Evolutionary conservation across 2,113 vertebrate genomes (phyloP), one percentile per base, ranked within the genome.

Genomic region (Ctenodactylus gundi): DNA sequence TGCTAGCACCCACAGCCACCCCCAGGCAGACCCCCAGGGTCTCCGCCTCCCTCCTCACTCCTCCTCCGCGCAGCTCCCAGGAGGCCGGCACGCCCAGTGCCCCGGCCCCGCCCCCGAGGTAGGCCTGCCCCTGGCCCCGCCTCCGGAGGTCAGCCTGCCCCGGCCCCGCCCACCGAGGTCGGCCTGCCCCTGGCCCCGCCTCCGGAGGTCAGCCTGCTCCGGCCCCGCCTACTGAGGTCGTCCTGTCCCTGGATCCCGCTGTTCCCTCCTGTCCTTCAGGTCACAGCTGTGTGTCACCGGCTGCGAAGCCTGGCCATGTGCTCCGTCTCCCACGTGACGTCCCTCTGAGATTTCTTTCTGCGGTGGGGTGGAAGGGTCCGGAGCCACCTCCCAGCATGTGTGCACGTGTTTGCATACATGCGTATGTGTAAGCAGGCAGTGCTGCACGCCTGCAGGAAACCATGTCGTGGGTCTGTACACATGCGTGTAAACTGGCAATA

Each of bases 331-430:
- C 70, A 46, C 39, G 14, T 1, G 14, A 13, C 23, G 27, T 14
- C 17, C 13, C 6, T 1, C 27, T 44, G 2, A 2, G 41, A 11
- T 14, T 27, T 27, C 27, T 31, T n/a, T n/a, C n/a, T n/a, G n/a
- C n/a, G n/a, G n/a, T 3, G 29, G 36, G 55, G 31, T 41, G 57
- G 39, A 44, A 23, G 6, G 1, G 18, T 34, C 20, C 55, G 23
- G 7, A 11, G 11, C 23, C 64, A 36, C n/a, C 44, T 8, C 10
- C 67, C 20, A n/a, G 11, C 34, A 15, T 29, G 36, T 6, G 2
- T 14, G 31, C 36, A 23, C 27, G 46, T 17, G 20, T 41, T n/a
- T 88, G 57, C 44, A 41, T 41, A 58, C 41, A 36, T 29, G 41
- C n/a, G 7, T 34, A 13, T 39, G 18, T 49, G 39, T 44, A 7